Percentiles rank a stretch among this genome's conserved stretches.
These are phyloP conservation scores for Netelia fuscicornis DNA, from an alignment of 2,888 invertebrate genomes.

Conservation along the genomic window DNA sequence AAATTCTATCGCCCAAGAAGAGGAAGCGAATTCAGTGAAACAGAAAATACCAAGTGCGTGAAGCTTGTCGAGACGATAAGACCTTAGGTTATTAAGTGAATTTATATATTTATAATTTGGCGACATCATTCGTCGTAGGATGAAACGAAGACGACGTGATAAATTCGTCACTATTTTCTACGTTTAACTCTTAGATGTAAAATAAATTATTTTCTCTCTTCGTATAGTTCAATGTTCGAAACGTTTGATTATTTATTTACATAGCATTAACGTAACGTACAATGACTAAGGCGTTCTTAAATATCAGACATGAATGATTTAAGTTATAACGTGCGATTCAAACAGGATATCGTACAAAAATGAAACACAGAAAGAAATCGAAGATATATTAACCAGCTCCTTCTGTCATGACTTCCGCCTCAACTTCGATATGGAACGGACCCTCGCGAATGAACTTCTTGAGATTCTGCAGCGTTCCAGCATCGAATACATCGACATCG, in stretches of 20 bases:
- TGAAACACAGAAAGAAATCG: neutral
- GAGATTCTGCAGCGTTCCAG: conserved; percentile 87
- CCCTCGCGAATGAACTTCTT: conserved; percentile 91
- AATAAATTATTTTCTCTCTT: conserved; percentile 81
- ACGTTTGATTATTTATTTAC: conserved; percentile 53
- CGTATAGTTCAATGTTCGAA: conserved; percentile 62
- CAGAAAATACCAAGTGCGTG: conserved; percentile 23
- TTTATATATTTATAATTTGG: conserved; percentile 69
- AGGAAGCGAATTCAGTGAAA: conserved; percentile 80
- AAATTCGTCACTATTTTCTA: conserved; percentile 66
- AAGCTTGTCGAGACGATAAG: conserved; percentile 8
- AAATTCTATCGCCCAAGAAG: conserved; percentile 86
- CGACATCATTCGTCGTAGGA: neutral
- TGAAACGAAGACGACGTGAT: conserved; percentile 5
- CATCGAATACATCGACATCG: conserved; percentile 87
- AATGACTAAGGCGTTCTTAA: neutral
- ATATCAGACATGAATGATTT: neutral
- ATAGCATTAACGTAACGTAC: conserved; percentile 11
- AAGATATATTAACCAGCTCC: conserved; percentile 82
- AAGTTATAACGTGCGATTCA: neutral
- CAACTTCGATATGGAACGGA: conserved; percentile 90
- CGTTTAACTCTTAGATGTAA: conserved; percentile 73
- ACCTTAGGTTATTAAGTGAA: conserved; percentile 48
- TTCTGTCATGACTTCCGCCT: conserved; percentile 92
- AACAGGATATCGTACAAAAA: neutral